These are phyloP conservation scores for Hipparchia semele DNA, from an alignment of 2,888 invertebrate species.

Conservation along the genomic window DNA sequence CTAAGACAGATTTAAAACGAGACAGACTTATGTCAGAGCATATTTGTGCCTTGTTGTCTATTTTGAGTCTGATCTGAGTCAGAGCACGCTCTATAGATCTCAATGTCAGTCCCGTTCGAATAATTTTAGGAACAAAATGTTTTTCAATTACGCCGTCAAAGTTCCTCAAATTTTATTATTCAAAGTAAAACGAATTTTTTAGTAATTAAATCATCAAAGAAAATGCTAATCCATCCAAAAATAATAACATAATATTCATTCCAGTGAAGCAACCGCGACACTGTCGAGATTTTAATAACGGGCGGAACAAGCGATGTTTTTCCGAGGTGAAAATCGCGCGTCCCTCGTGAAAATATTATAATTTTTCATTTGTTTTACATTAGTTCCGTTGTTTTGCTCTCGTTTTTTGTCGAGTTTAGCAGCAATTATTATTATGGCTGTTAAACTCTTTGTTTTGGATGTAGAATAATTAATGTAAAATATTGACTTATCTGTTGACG, in stretches of 20 bases:
- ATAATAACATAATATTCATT: slow-evolving; percentile 27
- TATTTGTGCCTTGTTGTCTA: too few relatives aligned
- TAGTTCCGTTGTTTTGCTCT: slow-evolving; percentile 18
- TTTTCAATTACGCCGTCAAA: too few relatives aligned
- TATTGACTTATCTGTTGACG: too few relatives aligned
- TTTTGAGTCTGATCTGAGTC: too few relatives aligned
- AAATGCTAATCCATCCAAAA: slow-evolving; percentile 10
- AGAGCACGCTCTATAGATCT: too few relatives aligned
- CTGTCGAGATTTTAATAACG: slow-evolving; percentile 32
- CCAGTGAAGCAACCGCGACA: slow-evolving; percentile 21
- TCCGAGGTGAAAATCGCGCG: slow-evolving; percentile 25
- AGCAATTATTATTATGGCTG: slow-evolving; percentile 21
- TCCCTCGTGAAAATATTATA: slow-evolving; percentile 27
- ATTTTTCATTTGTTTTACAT: slow-evolving; percentile 25
- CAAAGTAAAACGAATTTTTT: neutral
- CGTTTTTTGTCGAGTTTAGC: slow-evolving; percentile 23
- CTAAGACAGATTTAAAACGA: too few relatives aligned
- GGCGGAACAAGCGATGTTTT: slow-evolving; percentile 28
- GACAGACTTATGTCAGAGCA: too few relatives aligned
- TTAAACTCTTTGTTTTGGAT: slow-evolving; percentile 11
- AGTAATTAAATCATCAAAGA: neutral
- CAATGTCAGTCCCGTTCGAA: too few relatives aligned
- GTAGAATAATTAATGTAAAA: neutral
- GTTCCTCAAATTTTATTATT: too few relatives aligned
- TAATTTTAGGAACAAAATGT: too few relatives aligned